Evolutionary conservation across 64 coral and sea anemone species (phyloP), one percentile per base, ranked within the genome.

Genomic region (Dendronephthya gigantea): DNA sequence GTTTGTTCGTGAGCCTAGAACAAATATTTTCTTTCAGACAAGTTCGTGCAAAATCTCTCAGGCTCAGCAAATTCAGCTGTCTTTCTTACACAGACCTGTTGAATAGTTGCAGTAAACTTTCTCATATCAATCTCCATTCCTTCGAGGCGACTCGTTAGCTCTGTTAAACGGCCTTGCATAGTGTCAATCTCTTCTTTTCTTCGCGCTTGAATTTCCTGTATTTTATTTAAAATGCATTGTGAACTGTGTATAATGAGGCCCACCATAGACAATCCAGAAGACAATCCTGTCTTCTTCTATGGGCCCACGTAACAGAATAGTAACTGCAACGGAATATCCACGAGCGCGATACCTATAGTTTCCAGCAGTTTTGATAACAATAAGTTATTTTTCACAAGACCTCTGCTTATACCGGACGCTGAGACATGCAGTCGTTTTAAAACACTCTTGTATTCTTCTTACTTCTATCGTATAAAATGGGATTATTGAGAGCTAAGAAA

Each of bases 131-230:
- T 50, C 70, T 93, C 90, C 56, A 85, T 39, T 47, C 68, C 84
- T 58, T 91, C 90, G 33, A 91, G 89, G 38, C 70, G 38, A 69
- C 87, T 68, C 62, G 48, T 90, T 36, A 98, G 45, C 81, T 98
- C 95, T 41, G 47, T 88, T 8, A 93, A 89, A n/a, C 89, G 90
- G 22, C 74, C 83, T 72, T 93, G 87, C 16, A 98, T 5, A 7
- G 89, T 81, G 14, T 98, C 95, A 13, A 98, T 32, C 82, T 98
- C 95, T 39, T 98, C 92, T 59, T 98, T 92, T 85, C 95, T 93
- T 76, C 93, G 93, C 51, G 83, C 93, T 83, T 89, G 85, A 81
- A 98, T 87, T 86, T 98, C 94, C 94, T 96, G 49, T 15, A 22
- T 30, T 66, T 66, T 66, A 7, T 4, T 3, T 30, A 66, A 6